Conservation (phyloP, 2,797 vertebrate species). For the Poecile montanus region DNA sequence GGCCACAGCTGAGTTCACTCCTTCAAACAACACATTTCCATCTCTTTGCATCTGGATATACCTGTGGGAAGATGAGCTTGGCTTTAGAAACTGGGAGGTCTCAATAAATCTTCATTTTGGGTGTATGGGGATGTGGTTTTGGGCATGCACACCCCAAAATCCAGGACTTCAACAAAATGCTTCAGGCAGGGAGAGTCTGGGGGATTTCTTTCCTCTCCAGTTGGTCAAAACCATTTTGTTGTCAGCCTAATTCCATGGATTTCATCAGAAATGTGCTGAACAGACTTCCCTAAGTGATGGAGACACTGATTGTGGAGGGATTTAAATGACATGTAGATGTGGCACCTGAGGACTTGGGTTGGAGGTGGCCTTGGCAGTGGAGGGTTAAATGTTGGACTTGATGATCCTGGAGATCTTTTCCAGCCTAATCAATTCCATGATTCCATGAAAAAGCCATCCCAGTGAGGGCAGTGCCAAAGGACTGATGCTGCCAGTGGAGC, state of each 20-base stretch:
- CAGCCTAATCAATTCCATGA: background rate
- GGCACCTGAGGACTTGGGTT: background rate
- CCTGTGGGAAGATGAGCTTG: background rate
- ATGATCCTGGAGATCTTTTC: background rate
- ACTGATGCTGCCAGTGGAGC: background rate
- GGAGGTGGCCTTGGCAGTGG: background rate
- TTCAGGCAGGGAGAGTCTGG: background rate
- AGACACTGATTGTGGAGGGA: background rate
- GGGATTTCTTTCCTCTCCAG: background rate
- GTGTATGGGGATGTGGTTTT: background rate
- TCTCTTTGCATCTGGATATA: background rate
- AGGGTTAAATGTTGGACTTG: background rate
- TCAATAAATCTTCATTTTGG: background rate
- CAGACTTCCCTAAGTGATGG: background rate
- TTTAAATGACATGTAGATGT: background rate
- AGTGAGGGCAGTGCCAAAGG: background rate
- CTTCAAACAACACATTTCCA: background rate
- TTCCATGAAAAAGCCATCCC: background rate
- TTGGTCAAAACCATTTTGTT: conserved; percentile 29
- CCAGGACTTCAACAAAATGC: background rate
- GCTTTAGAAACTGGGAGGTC: background rate
- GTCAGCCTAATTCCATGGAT: background rate
- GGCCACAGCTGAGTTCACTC: background rate
- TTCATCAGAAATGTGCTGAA: background rate
- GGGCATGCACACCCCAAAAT: background rate